Evolutionary conservation across 2,888 invertebrate genomes (phyloP).

Genomic region (Dorcus parallelipipedus): DNA sequence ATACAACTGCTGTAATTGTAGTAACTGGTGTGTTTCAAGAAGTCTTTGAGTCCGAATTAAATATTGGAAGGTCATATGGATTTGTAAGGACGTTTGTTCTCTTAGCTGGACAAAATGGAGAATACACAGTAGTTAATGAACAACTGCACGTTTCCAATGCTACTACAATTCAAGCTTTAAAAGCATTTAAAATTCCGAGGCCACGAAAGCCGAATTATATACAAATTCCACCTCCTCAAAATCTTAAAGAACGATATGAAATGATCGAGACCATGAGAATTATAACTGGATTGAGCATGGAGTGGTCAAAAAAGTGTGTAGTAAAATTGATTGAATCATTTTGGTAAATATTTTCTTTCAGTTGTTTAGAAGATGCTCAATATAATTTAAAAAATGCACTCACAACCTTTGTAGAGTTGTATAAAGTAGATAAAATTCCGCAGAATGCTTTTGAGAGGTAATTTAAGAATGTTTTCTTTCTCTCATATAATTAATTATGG

Average conservation of each 20-base stretch:
- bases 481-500: too few relatives aligned
- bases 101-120: slow-evolving; percentile 45
- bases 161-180: slow-evolving; percentile 31
- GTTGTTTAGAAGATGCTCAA: slow-evolving; percentile 61
- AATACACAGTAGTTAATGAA: slow-evolving; percentile 67
- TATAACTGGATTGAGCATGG: slow-evolving; percentile 37
- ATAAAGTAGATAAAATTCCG: slow-evolving; percentile 43
- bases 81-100: slow-evolving; percentile 61
- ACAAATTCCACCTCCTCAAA: slow-evolving; percentile 27
- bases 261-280: slow-evolving; percentile 32
- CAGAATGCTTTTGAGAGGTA: slow-evolving; percentile 32
- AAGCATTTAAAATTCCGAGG: slow-evolving; percentile 34
- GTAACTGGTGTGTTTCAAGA: slow-evolving; percentile 66
- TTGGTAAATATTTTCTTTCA: slow-evolving; percentile 41
- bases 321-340: not conserved
- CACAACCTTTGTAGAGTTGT: slow-evolving; percentile 48
- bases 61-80: slow-evolving; percentile 52
- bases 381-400: slow-evolving; percentile 61
- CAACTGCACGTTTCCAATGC: slow-evolving; percentile 59
- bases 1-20: slow-evolving; percentile 53
- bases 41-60: slow-evolving; percentile 50
- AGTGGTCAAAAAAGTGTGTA: slow-evolving; percentile 43
- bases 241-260: slow-evolving; percentile 33
- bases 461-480: not conserved
- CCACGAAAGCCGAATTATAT: slow-evolving; percentile 19